phyloP scores from a whole-genome alignment of 2,113 vertebrate genomes.

The Pygathrix nemaeus region DNA sequence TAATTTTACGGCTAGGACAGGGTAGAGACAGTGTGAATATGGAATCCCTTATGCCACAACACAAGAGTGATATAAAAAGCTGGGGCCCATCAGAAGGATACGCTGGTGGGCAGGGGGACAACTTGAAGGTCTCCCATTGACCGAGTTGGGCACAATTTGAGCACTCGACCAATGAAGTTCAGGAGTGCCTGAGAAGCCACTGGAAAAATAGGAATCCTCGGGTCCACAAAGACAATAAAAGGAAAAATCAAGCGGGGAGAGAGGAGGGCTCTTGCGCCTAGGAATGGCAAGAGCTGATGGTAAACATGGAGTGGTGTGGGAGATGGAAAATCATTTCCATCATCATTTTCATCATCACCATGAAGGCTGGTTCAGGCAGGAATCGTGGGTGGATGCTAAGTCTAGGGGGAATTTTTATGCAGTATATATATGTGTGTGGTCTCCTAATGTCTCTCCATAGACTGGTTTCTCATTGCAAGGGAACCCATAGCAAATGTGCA shows the following conservation, averaged over 20 bases:
- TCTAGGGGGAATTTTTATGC: too few species aligned
- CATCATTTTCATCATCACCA: too few species aligned
- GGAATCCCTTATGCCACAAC: background rate
- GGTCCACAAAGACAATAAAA: background rate
- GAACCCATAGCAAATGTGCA: too few species aligned
- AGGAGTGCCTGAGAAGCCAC: background rate
- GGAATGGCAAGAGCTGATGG: background rate
- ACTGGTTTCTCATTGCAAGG: too few species aligned
- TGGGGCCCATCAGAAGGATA: background rate
- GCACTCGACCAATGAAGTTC: background rate
- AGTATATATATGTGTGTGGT: too few species aligned
- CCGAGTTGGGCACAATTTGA: background rate
- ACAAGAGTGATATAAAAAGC: background rate
- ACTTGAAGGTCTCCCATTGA: background rate
- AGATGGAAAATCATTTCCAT: too few species aligned
- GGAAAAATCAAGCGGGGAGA: too few species aligned
- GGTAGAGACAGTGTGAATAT: rapidly evolving
- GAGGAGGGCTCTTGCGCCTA: background rate
- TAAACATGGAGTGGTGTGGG: too few species aligned
- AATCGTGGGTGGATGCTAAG: too few species aligned
- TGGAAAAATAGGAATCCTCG: background rate
- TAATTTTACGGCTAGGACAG: background rate
- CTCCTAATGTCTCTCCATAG: background rate
- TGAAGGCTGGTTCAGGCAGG: too few species aligned
- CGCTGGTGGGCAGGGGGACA: too few species aligned